Conservation (phyloP, 2,888 invertebrate species). For the Microchrysa polita region DNA sequence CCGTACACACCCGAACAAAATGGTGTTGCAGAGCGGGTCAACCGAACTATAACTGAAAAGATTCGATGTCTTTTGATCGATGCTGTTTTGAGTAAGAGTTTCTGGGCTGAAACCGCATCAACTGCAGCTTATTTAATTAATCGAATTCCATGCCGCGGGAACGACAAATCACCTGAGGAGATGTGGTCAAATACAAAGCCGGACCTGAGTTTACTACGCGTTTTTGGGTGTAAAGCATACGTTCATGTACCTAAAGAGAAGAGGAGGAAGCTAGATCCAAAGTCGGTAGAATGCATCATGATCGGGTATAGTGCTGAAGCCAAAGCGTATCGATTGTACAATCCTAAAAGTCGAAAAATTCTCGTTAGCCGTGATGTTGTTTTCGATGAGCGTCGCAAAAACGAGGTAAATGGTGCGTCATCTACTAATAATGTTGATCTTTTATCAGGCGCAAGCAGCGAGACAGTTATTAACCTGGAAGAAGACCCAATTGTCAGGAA, state of each 20-base stretch:
- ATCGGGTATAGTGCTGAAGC: not conserved
- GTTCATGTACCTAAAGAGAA: constrained; percentile 57
- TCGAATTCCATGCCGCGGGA: constrained; percentile 30
- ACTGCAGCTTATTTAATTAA: constrained; percentile 42
- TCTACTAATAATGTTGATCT: not conserved
- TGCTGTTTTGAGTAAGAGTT: constrained; percentile 51
- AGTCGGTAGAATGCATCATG: constrained; percentile 1
- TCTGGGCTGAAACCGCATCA: constrained; percentile 53
- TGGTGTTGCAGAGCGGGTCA: constrained; percentile 22
- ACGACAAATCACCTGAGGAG: constrained; percentile 57
- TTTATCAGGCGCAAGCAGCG: not conserved
- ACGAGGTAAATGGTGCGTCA: not conserved
- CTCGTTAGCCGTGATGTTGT: not conserved
- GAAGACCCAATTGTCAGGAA: not conserved
- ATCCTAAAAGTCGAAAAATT: not conserved
- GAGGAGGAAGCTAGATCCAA: constrained; percentile 52
- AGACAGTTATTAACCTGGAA: not conserved
- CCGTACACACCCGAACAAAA: constrained; percentile 44
- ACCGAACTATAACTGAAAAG: too few relatives aligned
- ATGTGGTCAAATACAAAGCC: constrained; percentile 56
- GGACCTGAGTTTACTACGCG: constrained; percentile 55
- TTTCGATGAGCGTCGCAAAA: not conserved
- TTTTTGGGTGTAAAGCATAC: constrained; percentile 56
- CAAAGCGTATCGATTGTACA: not conserved
- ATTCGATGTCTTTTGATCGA: constrained; percentile 41